phyloP scores from a whole-genome alignment of 2,888 invertebrate species.

The Folsomia manolachei region DNA sequence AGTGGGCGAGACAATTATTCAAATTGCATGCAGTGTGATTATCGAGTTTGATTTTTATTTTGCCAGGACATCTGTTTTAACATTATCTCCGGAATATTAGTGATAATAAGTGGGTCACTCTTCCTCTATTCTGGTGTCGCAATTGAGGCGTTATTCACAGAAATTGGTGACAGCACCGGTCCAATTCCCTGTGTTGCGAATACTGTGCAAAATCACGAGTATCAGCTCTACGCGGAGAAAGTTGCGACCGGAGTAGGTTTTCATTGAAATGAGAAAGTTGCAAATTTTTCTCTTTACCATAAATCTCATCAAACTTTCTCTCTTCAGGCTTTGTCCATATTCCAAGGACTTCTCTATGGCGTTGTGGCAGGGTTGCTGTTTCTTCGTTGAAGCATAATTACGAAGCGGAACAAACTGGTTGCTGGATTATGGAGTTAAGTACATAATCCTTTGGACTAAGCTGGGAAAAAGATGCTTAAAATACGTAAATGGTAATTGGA shows the following conservation, averaged over 20 bases:
- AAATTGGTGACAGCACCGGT: background rate
- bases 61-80: constrained; percentile 3
- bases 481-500: too few relatives aligned
- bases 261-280: too few relatives aligned
- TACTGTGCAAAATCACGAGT: background rate
- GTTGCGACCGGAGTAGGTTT: constrained; percentile 6
- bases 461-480: too few relatives aligned
- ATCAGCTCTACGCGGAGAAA: constrained; percentile 9
- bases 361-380: background rate
- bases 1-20: background rate
- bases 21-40: too few relatives aligned
- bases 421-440: too few relatives aligned
- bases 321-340: background rate
- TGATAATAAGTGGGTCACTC: background rate
- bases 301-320: background rate
- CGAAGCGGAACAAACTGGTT: background rate
- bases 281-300: background rate
- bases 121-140: constrained; percentile 5
- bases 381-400: background rate
- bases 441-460: too few relatives aligned
- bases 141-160: constrained; percentile 1
- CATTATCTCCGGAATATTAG: background rate
- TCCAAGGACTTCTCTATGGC: background rate
- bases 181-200: background rate
- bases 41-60: too few relatives aligned